Base-by-base conservation (phyloP, 2,888 invertebrate species). In the Saturnia japonica region DNA sequence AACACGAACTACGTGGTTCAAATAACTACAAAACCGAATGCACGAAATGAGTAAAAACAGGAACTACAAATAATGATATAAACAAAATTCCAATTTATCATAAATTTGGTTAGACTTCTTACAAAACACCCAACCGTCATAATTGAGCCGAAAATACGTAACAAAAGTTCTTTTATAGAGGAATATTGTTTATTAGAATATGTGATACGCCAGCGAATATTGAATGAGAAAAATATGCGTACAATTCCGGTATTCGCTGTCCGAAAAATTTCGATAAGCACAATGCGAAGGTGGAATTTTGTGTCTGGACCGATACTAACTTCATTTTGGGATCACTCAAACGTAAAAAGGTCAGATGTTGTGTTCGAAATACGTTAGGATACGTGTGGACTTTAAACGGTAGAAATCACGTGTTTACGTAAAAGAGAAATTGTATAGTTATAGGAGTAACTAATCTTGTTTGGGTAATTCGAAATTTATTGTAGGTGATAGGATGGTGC, bases 321-420 rank as follows among this genome's bases (percentile, higher is more conserved):
- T 80, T 77, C 70, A 79, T 79, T 80, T 77, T 74, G 72, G 43
- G 68, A 68, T 68, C 73, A 72, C 69, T 78, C 75, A 73, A n/a
- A 70, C 71, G 76, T 72, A 73, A 79, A 80, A 74, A 73, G 78
- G 72, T 45, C 74, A 40, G 64, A 40, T 3, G 64, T 64, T 40
- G 62, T 40, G 16, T 45, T 16, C 25, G 34, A 43, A 64, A 70
- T 68, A 64, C 43, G 34, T 67, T 64, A 25, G 51, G 51, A 66
- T 70, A 62, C 22, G 28, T 25, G 34, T 43, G 34, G 34, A 25
- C 25, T 60, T 60, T 28, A 14, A 14, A 60, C 22, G 57, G 0
- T 25, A 60, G 28, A 14, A 28, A 60, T 60, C 14, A 60, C 14
- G 6, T 25, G 57, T 28, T 60, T 0, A 60, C 12, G 25, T 28